Base-by-base conservation (phyloP, 2,113 vertebrate species). In the Mesoclemmys tuberculata region DNA sequence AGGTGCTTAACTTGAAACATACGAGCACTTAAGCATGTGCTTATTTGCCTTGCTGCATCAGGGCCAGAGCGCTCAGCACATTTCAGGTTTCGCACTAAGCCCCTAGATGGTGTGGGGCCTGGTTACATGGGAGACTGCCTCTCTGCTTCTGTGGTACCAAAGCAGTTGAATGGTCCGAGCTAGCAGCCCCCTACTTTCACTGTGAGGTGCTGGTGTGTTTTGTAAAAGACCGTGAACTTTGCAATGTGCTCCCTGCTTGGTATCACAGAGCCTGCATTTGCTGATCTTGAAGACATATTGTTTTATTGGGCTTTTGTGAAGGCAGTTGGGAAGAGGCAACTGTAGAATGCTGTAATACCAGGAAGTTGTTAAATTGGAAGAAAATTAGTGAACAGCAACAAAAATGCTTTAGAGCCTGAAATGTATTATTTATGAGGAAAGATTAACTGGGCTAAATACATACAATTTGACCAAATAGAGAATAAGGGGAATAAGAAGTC, bases 361-460 rank as follows among this genome's bases (percentile, higher is more conserved):
- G 11, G 75, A 4, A 3, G 48, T 51, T 46, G 74, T 74, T 41
- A 5, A 89, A 93, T 49, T 6, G 7, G 24, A 88, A 84, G 82
- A 83, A 90, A 93, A 68, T 11, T 24, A 68, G 41, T 90, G 51
- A 90, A 87, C 24, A 93, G 54, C 31, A 21, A 91, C 22, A 77
- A 81, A 94, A 84, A 75, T 3, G 3, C 41, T 44, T 10, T 44
- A 44, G 41, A 82, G 52, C 13, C 24, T 55, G 54, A 82, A 82
- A 55, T 16, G 68, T 52, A 54, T 85, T 46, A 48, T 10, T 6
- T 18, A 44, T 0, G 1, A 91, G 0, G 0, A 87, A 83, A 10
- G 35, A 71, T 12, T 14, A 49, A 93, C 44, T 52, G 82, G 11
- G 85, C n/a, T 21, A 87, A 84, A 26, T 38, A 29, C 3, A 80